Conservation (phyloP, 2,888 invertebrate species). For the Augochlorella aurata region DNA sequence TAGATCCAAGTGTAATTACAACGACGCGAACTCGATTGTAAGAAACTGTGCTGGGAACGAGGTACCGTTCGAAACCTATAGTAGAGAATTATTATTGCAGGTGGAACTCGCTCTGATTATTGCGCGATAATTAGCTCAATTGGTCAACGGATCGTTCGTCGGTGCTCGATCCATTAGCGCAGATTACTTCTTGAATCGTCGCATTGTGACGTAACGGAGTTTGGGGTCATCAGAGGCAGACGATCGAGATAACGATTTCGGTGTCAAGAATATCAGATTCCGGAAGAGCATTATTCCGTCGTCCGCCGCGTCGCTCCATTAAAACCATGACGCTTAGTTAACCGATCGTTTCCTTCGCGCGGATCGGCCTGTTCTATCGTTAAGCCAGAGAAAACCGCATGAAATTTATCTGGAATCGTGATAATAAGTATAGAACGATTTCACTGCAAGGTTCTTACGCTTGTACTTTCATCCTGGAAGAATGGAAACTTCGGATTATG, state of each 20-base stretch:
- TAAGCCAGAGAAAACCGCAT: constrained; percentile 19
- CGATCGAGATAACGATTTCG: neutral
- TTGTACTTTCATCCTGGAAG: neutral
- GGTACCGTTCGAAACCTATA: constrained; percentile 14
- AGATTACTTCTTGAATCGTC: constrained; percentile 1
- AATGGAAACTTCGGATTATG: neutral
- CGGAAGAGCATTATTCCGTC: constrained; percentile 49
- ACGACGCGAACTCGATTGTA: constrained; percentile 23
- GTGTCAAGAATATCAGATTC: constrained; percentile 32
- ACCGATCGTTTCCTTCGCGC: constrained; percentile 18
- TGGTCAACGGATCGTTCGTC: constrained; percentile 15
- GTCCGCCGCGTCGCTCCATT: constrained; percentile 42
- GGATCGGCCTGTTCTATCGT: constrained; percentile 4
- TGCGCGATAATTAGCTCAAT: constrained; percentile 34
- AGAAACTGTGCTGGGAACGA: neutral
- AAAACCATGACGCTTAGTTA: constrained; percentile 21
- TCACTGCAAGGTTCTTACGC: constrained; percentile 16
- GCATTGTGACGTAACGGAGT: constrained; percentile 18
- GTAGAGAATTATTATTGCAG: constrained; percentile 38
- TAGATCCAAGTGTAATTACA: neutral
- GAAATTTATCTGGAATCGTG: constrained; percentile 35
- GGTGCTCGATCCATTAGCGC: constrained; percentile 33
- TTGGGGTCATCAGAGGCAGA: neutral
- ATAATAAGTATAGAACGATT: constrained; percentile 36
- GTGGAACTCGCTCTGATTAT: constrained; percentile 44